Conservation (phyloP, 2,797 vertebrate species). For the Chelmon rostratus region DNA sequence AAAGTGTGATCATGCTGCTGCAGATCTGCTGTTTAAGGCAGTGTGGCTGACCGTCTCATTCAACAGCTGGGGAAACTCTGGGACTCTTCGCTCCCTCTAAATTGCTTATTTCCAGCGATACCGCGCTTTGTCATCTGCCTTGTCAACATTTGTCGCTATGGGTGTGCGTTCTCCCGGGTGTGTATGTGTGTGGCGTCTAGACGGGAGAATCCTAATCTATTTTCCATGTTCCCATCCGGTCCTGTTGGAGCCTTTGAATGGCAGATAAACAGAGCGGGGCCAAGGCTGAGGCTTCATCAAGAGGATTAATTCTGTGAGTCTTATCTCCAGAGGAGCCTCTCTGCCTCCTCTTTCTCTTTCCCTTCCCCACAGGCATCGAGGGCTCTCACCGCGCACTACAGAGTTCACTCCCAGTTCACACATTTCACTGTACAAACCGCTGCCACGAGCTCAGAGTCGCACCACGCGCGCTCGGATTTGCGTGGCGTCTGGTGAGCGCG, state of each 20-base stretch:
- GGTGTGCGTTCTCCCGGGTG: conserved; percentile 24
- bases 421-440: conserved; percentile 55
- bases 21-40: neutral
- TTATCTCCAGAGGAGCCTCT: conserved; percentile 81
- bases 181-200: conserved; percentile 68
- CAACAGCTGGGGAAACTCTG: neutral
- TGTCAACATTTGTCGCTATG: conserved; percentile 68
- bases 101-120: conserved; percentile 56
- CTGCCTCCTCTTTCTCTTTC: conserved; percentile 65
- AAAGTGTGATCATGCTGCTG: no score
- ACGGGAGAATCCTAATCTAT: conserved; percentile 77
- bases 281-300: conserved; percentile 80
- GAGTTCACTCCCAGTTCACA: conserved; percentile 72
- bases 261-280: conserved; percentile 81
- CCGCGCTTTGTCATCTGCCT: conserved; percentile 58
- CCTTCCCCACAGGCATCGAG: conserved; percentile 56
- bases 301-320: conserved; percentile 80
- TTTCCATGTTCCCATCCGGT: conserved; percentile 76
- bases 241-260: conserved; percentile 79
- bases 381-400: conserved; percentile 52
- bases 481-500: neutral
- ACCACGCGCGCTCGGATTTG: neutral
- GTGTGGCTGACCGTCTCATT: neutral
- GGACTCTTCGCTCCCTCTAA: conserved; percentile 31
- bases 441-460: conserved; percentile 36